Base-by-base conservation (phyloP, 2,888 invertebrate species). In the Cremastinae sp. region DNA sequence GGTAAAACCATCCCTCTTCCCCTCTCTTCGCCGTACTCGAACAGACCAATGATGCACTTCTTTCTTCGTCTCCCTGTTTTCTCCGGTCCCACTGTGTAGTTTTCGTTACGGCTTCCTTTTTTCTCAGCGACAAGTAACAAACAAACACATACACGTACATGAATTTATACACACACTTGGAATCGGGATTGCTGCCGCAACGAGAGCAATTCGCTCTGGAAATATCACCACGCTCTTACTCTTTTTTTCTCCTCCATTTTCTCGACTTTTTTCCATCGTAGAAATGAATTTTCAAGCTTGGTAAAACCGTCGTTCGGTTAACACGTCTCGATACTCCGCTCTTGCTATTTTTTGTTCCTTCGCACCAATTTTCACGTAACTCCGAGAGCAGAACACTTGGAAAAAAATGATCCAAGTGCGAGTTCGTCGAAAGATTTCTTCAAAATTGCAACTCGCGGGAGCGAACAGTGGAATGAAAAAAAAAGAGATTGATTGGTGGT, bases 201-300 rank as follows among this genome's bases (percentile, higher is more conserved):
- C 8, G 45, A 55, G 53, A 55, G 45, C 45, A 55, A 70, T 70
- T 62, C 62, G 45, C 28, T 28, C 49, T 39, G 37, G 16, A 47
- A 56, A 39, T 64, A 56, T 64, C 16, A 39, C 56, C 51, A 8
- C 20, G 43, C 16, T 2, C 9, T 73, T 45, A 18, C 35, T 59
- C 16, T 12, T 7, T 37, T 43, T 62, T 61, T 1, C 2, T 28
- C 3, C 18, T 51, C 35, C 28, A 22, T 37, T 53, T 45, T 53
- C 7, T n/a, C 28, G 12, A 45, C 43, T 5, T 5, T 8, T 59
- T 47, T 66, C 47, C 39, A 62, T 41, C 37, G 28, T 45, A 47
- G 35, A 75, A 72, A 75, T 62, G 47, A 51, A 75, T 62, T 71
- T 58, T 53, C 35, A 62, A 62, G 49, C 47, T 68, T 12, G 16